Conservation (phyloP, 2,888 invertebrate genomes). For the Parnassius glacialis region DNA sequence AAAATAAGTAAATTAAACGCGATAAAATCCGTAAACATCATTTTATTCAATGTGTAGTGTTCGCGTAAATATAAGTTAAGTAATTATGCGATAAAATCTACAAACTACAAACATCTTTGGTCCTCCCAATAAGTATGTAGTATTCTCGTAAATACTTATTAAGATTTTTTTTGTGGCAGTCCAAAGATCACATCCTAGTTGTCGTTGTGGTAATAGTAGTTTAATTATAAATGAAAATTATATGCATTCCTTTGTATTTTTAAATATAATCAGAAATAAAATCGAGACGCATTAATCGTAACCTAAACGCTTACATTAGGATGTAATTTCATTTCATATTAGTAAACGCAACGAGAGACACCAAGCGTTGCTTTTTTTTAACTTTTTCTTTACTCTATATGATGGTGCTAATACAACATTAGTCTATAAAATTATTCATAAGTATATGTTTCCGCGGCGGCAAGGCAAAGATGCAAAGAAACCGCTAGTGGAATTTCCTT, state of each 20-base stretch:
- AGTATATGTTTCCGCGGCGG: constrained; percentile 31
- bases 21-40: no score
- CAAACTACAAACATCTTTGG: neutral
- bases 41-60: no score
- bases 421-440: constrained; percentile 12
- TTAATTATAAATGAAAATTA: no score
- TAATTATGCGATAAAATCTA: neutral
- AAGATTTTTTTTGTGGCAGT: no score
- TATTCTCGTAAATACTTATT: neutral
- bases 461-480: constrained; percentile 45
- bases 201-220: no score
- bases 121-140: neutral
- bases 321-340: constrained; percentile 41
- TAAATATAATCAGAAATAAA: constrained; percentile 21
- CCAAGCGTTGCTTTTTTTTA: constrained; percentile 23
- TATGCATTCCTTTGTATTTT: neutral
- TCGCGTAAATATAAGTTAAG: no score
- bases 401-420: constrained; percentile 4
- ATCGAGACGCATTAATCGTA: constrained; percentile 41
- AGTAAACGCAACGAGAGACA: constrained; percentile 33
- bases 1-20: no score
- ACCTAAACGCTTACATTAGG: constrained; percentile 45
- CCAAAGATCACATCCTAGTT: no score
- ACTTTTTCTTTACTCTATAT: constrained; percentile 4
- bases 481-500: constrained; percentile 48